A percentile compares a stretch with the other conserved stretches of the same genome.
phyloP scores from a whole-genome alignment of 2,888 invertebrate species.

The Mythimna loreyi region DNA sequence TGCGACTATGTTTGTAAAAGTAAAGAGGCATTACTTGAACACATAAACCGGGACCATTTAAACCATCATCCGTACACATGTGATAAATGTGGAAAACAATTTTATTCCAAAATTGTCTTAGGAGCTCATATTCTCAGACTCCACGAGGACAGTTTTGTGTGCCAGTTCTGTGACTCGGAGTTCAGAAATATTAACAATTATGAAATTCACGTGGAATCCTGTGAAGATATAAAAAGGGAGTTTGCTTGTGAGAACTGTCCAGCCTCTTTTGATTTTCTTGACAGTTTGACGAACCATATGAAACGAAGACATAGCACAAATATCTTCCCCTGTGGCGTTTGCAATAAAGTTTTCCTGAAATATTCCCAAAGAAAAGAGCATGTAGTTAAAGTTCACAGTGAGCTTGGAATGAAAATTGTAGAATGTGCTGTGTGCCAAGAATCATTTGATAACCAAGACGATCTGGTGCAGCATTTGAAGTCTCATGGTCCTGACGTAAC shows the following conservation, averaged over 20 bases:
- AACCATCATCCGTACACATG: constrained; percentile 77
- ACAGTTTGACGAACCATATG: constrained; percentile 66
- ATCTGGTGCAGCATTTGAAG: constrained; percentile 71
- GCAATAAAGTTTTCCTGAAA: constrained; percentile 65
- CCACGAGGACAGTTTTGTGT: constrained; percentile 70
- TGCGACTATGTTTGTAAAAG: constrained; percentile 75
- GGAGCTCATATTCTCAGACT: constrained; percentile 69
- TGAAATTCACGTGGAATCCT: constrained; percentile 66
- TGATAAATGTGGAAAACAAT: constrained; percentile 73
- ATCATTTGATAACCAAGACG: constrained; percentile 69
- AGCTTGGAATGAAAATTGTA: constrained; percentile 68
- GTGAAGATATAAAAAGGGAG: constrained; percentile 64
- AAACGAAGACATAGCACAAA: constrained; percentile 68
- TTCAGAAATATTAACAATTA: constrained; percentile 65
- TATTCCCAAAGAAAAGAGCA: constrained; percentile 68
- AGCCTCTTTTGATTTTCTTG: constrained; percentile 71
- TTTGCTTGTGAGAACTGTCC: constrained; percentile 69
- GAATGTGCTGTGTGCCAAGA: constrained; percentile 46
- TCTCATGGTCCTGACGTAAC: constrained; percentile 36
- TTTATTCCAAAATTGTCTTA: constrained; percentile 73
- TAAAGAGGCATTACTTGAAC: constrained; percentile 73
- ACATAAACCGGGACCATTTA: constrained; percentile 77
- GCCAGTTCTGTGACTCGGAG: constrained; percentile 74
- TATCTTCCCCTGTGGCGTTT: constrained; percentile 71
- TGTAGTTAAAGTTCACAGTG: constrained; percentile 71